Conservation (phyloP, 2,888 invertebrate genomes). For the Drosophila paranaensis region DNA sequence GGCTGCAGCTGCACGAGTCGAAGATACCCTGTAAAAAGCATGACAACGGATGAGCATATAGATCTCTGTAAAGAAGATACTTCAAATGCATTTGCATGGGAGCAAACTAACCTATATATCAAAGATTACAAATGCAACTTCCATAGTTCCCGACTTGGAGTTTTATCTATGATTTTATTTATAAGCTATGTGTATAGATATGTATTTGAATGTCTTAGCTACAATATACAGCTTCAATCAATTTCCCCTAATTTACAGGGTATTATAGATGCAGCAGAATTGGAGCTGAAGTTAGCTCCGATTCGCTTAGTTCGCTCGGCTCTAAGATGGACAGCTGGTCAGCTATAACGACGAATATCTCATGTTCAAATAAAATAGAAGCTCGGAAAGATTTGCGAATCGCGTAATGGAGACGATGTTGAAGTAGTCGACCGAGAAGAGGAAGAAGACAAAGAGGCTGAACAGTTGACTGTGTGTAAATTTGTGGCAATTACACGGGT, state of each 20-base stretch:
- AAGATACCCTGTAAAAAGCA: constrained; percentile 12
- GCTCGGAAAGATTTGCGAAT: constrained; percentile 27
- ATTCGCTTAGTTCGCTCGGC: constrained; percentile 22
- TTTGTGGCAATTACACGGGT: constrained; percentile 66
- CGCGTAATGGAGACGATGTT: constrained; percentile 50
- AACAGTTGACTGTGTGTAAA: constrained; percentile 57
- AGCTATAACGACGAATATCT: constrained; percentile 44
- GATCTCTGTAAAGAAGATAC: neutral
- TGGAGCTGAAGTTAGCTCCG: constrained; percentile 28
- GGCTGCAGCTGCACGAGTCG: neutral
- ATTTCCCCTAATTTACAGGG: neutral
- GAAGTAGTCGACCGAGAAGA: constrained; percentile 10
- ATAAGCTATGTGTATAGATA: too few relatives aligned
- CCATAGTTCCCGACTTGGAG: too few relatives aligned
- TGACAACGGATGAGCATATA: neutral
- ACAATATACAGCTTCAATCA: too few relatives aligned
- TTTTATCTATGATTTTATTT: too few relatives aligned
- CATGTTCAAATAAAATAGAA: constrained; percentile 51
- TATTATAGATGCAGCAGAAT: constrained; percentile 9
- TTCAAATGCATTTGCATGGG: too few relatives aligned
- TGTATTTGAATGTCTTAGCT: too few relatives aligned
- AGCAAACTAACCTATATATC: too few relatives aligned
- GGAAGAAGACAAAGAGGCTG: constrained; percentile 2
- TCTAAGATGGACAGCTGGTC: constrained; percentile 35
- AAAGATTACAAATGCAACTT: too few relatives aligned